A percentile compares a stretch with the other conserved stretches of the same genome.
These are phyloP conservation scores for Cremastobaeus sp. DNA, from an alignment of 2,888 invertebrate species.

Conservation along the genomic window DNA sequence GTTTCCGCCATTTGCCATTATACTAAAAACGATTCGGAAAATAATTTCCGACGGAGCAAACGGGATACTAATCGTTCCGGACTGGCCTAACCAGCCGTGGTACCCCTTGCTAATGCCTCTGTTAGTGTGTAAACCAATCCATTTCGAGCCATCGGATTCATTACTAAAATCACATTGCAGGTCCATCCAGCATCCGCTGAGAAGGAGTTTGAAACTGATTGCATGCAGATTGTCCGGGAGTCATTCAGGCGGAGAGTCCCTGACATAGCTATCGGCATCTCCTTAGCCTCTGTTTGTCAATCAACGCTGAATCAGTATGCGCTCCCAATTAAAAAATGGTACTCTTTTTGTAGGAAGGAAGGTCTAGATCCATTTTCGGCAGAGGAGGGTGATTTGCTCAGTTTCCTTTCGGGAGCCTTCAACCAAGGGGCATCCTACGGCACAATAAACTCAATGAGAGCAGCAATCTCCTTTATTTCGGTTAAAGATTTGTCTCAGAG, in stretches of 20 bases:
- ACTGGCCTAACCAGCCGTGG: slow-evolving; percentile 65
- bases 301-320: slow-evolving; percentile 26
- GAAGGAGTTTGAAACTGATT: slow-evolving; percentile 64
- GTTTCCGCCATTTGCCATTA: slow-evolving; percentile 67
- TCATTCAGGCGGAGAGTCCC: slow-evolving; percentile 59
- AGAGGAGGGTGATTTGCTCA: background rate
- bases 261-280: slow-evolving; percentile 28
- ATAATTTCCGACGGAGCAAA: slow-evolving; percentile 65
- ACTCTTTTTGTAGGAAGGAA: background rate
- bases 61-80: slow-evolving; percentile 67
- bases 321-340: slow-evolving; percentile 5
- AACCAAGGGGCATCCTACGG: background rate
- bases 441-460: background rate
- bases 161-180: slow-evolving; percentile 64
- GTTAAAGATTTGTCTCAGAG: background rate
- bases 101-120: slow-evolving; percentile 50
- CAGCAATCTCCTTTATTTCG: slow-evolving; percentile 1
- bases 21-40: slow-evolving; percentile 65
- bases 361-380: background rate
- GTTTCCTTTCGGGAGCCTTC: background rate
- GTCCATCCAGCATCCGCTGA: slow-evolving; percentile 59
- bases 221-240: slow-evolving; percentile 64
- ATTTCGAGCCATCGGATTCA: slow-evolving; percentile 60
- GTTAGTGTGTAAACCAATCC: slow-evolving; percentile 37
- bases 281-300: slow-evolving; percentile 20